Base-by-base conservation (phyloP, 1,140 invertebrate genomes). In the Bursaphelenchus mucronatus region DNA sequence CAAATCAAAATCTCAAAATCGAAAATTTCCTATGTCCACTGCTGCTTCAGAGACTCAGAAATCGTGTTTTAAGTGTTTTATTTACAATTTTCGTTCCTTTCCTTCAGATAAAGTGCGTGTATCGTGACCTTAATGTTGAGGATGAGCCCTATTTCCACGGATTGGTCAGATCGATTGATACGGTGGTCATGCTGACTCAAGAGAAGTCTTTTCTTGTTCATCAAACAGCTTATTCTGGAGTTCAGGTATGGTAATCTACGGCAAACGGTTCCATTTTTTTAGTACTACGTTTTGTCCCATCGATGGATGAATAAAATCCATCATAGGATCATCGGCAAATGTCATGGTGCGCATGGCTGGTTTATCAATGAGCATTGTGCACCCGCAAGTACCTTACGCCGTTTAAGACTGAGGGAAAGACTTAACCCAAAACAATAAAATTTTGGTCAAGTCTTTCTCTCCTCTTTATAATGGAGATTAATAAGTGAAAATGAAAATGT, bases 141-240 rank as follows among this genome's bases (percentile, higher is more conserved):
- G 53, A 55, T 15, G 41, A 21, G 41, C 19, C 40, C 21, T 59
- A 15, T 50, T 59, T 41, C 41, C 57, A 59, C 57, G 57, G 57
- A 13, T 11, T 39, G 15, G 41, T 59, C 19, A 2, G 40, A 46
- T 11, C 11, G 11, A 13, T 41, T n/a, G 57, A 41, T n/a, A 44
- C 57, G n/a, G 19, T 17, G 57, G 13, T 39, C 17, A 46, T 50
- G 19, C 40, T 59, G 41, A 39, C 41, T n/a, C 57, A 44, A 45
- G 30, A 59, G 6, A 39, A 50, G 19, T 59, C 57, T 13, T 59
- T 15, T 59, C 45, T 59, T 6, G 57, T 59, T 11, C 57, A 44
- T 30, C 57, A 43, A 13, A 11, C 47, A 1, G 45, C 11, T 3
- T 59, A n/a, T 11, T 11, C 21, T 1, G 40, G 40, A 41, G 13